Evolutionary conservation across 2,113 vertebrate species (phyloP), one percentile per base, ranked within the genome.

Genomic region (Prionailurus bengalensis): DNA sequence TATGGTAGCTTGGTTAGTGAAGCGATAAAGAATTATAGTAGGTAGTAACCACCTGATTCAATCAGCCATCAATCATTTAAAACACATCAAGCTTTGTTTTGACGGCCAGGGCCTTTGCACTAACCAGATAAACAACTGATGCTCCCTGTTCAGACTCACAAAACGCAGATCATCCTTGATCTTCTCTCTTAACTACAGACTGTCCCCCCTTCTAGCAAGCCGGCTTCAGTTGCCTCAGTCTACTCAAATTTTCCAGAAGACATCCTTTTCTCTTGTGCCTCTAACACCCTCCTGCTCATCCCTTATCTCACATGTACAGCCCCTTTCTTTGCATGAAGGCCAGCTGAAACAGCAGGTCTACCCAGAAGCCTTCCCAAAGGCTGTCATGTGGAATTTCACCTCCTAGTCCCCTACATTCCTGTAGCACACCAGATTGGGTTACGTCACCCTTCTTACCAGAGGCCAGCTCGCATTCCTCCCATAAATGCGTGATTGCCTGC

Each of bases 1-100:
- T 93, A 89, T 79, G 93, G 89, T 51, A 31, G 36, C 21, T 79
- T 71, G 78, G 68, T 98, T 97, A 96, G 65, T 36, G n/a, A 96
- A 93, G 29, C 87, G 82, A 81, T 85, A 68, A 76, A 85, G 84
- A 96, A 92, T 95, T 93, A 66, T 4, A 33, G 95, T 23, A 88
- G 79, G 42, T 25, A 88, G 53, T 25, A 39, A 68, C 29, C 51
- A 79, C 78, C 48, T 88, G 45, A 96, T 89, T 80, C 58, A 68
- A 96, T 88, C 89, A 80, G 29, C 61, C 83, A 87, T 90, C 83
- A 48, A 23, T 97, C 93, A 78, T 71, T 97, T 89, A 87, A 93
- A 97, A 84, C 14, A 61, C 33, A 84, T 42, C 25, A 81, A 48
- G 68, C 29, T 95, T 82, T 93, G 48, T 73, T 95, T 86, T 83